These are phyloP conservation scores for Cepaea nemoralis DNA, from an alignment of 1,140 invertebrate species.

Conservation along the genomic window DNA sequence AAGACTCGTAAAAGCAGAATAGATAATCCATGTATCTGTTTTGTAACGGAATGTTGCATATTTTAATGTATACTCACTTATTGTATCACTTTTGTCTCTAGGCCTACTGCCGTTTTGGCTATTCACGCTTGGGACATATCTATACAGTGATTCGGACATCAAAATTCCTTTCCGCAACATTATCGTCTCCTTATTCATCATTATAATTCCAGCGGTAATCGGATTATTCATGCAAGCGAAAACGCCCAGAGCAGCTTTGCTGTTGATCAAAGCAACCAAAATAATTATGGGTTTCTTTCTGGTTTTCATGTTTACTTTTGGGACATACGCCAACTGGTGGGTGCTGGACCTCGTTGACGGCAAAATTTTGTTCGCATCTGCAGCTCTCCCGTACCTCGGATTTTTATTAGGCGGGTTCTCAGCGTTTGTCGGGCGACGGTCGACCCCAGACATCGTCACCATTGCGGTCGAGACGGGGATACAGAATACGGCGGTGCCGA, in stretches of 20 bases:
- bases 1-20: too few species aligned
- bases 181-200: constrained; percentile 80
- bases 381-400: constrained; percentile 88
- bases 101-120: constrained; percentile 95
- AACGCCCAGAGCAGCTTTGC: constrained; percentile 73
- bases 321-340: constrained; percentile 90
- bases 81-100: too few species aligned
- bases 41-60: too few species aligned
- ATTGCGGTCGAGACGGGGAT: constrained; percentile 75
- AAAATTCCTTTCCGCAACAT: constrained; percentile 87
- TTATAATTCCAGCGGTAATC: constrained; percentile 86
- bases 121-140: constrained; percentile 86
- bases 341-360: constrained; percentile 84
- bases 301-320: constrained; percentile 90
- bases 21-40: too few species aligned
- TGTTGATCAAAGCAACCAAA: constrained; percentile 54
- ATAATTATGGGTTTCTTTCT: constrained; percentile 88
- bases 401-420: constrained; percentile 81
- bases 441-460: constrained; percentile 69
- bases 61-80: too few species aligned
- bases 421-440: constrained; percentile 55
- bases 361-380: constrained; percentile 80
- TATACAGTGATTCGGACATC: constrained; percentile 71
- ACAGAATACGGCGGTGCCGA: constrained; percentile 73
- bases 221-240: constrained; percentile 78